Evolutionary conservation across 1,140 invertebrate genomes (phyloP), one percentile per base, ranked within the genome.

Genomic region (Drosophila bocqueti): DNA sequence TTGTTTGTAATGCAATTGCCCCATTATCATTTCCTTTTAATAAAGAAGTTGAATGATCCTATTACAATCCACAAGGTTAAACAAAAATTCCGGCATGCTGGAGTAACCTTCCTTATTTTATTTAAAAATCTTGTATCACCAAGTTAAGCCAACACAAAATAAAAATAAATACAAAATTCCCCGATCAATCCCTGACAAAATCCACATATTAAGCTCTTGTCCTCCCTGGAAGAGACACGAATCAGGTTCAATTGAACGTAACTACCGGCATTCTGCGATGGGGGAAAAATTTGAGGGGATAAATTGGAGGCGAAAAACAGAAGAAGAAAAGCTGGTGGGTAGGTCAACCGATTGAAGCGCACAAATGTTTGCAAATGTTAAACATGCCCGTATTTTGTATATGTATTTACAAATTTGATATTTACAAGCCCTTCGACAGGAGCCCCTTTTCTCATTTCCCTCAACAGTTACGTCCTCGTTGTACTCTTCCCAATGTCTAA

Each of bases 341-440:
- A 16, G 18, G 49, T 65, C 47, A 75, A 26, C 67, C 69, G 69
- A 73, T 73, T 73, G 69, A 73, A 69, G 69, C 65, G 42, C 47
- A 61, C 63, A 89, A 89, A 69, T 86, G 84, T 86, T 86, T 86
- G 83, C 80, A 74, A 86, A 89, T 89, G 76, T 85, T 83, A 89
- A 86, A 89, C 83, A 86, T 86, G 84, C 76, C 84, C 80, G 76
- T 86, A 86, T 83, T 89, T 87, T 75, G 75, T 83, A 79, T 77
- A 86, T 60, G 67, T 87, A 87, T 87, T 86, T 86, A 86, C 76
- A 83, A 86, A 86, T 86, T 86, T 87, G 83, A 86, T 87, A 87
- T 86, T 86, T 83, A 87, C 83, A 86, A 79, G 83, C 76, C 83
- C 83, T 76, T 85, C 67, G 10, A 57, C 46, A 21, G 47, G 16